Evolutionary conservation across 2,888 invertebrate species (phyloP), one percentile per base, ranked within the genome.

Genomic region (Agrochola lychnidis): DNA sequence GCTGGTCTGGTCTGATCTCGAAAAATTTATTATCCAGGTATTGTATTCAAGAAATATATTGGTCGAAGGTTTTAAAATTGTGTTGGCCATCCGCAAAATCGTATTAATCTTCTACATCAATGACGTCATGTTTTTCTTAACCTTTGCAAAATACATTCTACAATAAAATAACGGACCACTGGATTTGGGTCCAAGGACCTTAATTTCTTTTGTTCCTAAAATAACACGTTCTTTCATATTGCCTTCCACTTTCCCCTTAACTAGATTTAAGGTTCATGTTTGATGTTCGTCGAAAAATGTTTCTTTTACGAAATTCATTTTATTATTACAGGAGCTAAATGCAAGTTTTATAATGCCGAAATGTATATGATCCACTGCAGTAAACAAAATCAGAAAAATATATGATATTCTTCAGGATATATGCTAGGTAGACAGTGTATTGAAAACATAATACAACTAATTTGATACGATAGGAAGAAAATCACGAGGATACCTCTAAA

Each of bases 201-300:
- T 25, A 36, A 72, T 66, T 71, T 66, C 36, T 73, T 74, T 82
- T 71, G 79, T 82, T 79, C 59, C 69, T 84, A 76, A 72, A 81
- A 80, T 59, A 80, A 84, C 53, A 70, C 36, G 36, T 14, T 14
- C 30, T 72, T 75, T 69, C 14, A 45, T 45, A 75, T 63, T 68
- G 57, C 70, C 22, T 59, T 56, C 14, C 40, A 63, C n/a, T 57
- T 67, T 30, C 25, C 25, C 16, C 45, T 36, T 42, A 14, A 70
- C 45, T 63, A 74, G 61, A 57, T 57, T 45, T 63, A 56, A 25
- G 53, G 78, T n/a, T 57, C 59, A 12, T 53, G 59, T 64, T 78
- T 61, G 12, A 48, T 19, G 22, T 48, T 53, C n/a, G 25, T 45
- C 6, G 2, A 61, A 82, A 82, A 25, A 22, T 67, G 4, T 36